Percentiles rank a stretch among this genome's conserved stretches.
These are phyloP conservation scores for Natator depressus DNA, from an alignment of 2,113 vertebrate genomes.

Conservation along the genomic window DNA sequence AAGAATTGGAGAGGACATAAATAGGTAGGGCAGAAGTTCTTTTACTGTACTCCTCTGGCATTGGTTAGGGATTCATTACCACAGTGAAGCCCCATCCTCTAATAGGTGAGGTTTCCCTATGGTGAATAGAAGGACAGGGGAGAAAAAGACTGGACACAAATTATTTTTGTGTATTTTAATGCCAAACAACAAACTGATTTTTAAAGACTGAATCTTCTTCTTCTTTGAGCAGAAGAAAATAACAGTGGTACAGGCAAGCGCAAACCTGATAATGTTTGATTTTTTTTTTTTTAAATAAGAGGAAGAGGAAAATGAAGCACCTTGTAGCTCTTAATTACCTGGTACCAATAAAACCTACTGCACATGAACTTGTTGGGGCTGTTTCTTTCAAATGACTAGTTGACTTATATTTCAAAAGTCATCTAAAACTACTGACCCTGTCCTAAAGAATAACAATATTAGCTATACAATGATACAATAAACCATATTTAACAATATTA, in stretches of 20 bases:
- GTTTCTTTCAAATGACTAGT: slow-evolving; percentile 37
- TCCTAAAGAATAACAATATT: slow-evolving; percentile 33
- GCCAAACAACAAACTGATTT: not conserved
- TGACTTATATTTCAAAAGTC: slow-evolving; percentile 53
- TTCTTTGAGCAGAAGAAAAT: not conserved
- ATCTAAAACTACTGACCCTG: slow-evolving; percentile 25
- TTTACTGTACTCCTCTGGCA: not conserved
- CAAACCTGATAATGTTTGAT: not conserved
- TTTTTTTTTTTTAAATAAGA: not conserved
- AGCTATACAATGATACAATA: slow-evolving; percentile 15
- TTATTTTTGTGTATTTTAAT: not conserved
- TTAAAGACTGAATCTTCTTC: not conserved
- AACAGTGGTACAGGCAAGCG: not conserved
- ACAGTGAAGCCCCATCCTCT: not conserved
- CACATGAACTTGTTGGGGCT: slow-evolving; percentile 36
- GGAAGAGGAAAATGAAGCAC: slow-evolving; percentile 7
- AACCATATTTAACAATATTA: slow-evolving; percentile 12
- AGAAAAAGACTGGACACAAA: not conserved
- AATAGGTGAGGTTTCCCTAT: not conserved
- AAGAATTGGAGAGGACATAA: not conserved
- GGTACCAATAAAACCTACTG: slow-evolving; percentile 39
- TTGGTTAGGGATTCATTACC: not conserved
- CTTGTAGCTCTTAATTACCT: slow-evolving; percentile 41
- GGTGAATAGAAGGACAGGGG: not conserved
- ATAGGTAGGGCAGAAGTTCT: not conserved